A percentile compares a stretch with the other conserved stretches of the same genome.
Evolutionary conservation across 2,797 vertebrate species (phyloP).

Genomic region (Poecilia wingei): DNA sequence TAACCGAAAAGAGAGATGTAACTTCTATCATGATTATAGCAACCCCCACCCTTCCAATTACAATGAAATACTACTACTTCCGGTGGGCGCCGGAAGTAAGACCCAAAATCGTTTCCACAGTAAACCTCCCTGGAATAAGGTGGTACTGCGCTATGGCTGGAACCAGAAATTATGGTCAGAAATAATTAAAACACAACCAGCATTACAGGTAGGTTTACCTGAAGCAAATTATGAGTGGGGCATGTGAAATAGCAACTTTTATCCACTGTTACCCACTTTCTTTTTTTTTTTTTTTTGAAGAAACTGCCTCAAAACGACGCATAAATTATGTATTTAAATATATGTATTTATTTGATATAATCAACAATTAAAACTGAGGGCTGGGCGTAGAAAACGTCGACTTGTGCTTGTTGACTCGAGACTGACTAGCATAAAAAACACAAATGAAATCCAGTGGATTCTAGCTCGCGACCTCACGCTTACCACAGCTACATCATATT

Average conservation of each 20-base stretch:
- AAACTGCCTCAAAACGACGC: neutral
- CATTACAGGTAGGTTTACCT: neutral
- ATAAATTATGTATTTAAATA: neutral
- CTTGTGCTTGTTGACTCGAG: neutral
- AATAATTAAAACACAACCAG: neutral
- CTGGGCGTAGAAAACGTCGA: neutral
- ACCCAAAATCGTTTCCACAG: no score
- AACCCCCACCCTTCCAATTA: no score
- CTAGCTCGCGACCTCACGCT: neutral
- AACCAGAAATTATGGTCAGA: neutral
- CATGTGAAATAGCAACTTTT: neutral
- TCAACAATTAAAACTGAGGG: neutral
- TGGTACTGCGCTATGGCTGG: neutral
- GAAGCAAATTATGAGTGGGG: neutral
- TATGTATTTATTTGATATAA: neutral
- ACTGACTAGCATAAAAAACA: neutral
- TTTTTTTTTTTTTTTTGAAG: neutral
- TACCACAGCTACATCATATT: neutral
- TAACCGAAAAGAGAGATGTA: no score
- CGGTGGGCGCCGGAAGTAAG: no score
- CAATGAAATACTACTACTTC: no score
- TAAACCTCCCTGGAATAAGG: no score
- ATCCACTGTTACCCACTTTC: no score
- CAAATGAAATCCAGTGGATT: neutral
- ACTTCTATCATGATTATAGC: no score